These are phyloP conservation scores for Torymus texanus DNA, from an alignment of 2,888 invertebrate genomes.

Conservation along the genomic window DNA sequence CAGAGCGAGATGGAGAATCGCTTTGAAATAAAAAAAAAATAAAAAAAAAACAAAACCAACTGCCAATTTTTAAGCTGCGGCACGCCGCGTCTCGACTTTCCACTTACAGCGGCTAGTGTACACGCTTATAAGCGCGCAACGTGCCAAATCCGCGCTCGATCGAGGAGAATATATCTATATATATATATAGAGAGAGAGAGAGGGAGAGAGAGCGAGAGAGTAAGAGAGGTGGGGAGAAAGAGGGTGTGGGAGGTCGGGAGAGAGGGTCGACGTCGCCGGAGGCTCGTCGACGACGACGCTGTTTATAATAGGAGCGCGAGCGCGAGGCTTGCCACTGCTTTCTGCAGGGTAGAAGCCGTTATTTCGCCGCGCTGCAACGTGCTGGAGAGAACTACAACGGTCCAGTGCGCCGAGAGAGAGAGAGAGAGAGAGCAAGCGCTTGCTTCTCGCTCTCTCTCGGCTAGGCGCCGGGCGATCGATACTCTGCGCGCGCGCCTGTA, in stretches of 20 bases:
- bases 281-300: background rate
- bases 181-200: too few relatives aligned
- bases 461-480: constrained; percentile 41
- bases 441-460: background rate
- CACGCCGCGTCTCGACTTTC: background rate
- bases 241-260: constrained; percentile 30
- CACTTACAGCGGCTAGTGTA: constrained; percentile 51
- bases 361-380: background rate
- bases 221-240: background rate
- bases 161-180: background rate
- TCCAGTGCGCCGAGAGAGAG: background rate
- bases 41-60: constrained; percentile 66
- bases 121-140: constrained; percentile 2
- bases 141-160: constrained; percentile 26
- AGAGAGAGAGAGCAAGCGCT: too few relatives aligned
- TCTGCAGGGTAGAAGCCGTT: background rate
- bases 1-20: background rate
- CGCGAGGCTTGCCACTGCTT: background rate
- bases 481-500: constrained; percentile 16
- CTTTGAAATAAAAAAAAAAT: too few relatives aligned
- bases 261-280: constrained; percentile 27
- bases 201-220: background rate
- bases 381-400: background rate
- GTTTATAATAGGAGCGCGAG: background rate
- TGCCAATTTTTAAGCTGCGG: constrained; percentile 68